Base-by-base conservation (phyloP, 2,113 vertebrate species). In the Callorhinus ursinus region DNA sequence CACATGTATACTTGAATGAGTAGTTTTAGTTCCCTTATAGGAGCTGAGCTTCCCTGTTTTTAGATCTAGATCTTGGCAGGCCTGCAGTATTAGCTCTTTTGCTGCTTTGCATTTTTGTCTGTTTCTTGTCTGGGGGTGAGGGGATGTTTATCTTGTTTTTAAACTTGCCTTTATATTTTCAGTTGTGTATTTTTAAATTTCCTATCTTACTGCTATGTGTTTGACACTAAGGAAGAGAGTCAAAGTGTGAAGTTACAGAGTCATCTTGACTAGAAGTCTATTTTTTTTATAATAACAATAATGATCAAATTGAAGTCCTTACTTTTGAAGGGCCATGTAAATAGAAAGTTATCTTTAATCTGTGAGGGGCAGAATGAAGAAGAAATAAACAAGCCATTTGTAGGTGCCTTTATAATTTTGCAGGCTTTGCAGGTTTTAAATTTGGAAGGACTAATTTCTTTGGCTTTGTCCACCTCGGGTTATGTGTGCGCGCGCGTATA, bases 391-490 rank as follows among this genome's bases (percentile, higher is more conserved):
- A 92, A 77, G 28, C 11, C 51, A 59, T 69, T 88, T 81, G 39
- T 11, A 86, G 36, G 21, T 55, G 16, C 0, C 42, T 97, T 67
- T 80, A 53, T 92, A 61, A 94, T 46, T 94, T 80, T 79, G 5
- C 9, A 71, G 53, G 80, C 57, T 97, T 97, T 96, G 5, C 10
- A 72, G 55, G 83, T 55, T 97, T 97, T 96, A 94, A 88, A 97
- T 97, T 95, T 74, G 84, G 95, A 97, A 97, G 61, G 21, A 65
- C 46, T 98, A 94, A 97, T 98, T 97, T 96, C 91, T 96, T 97
- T 97, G 81, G 22, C 28, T 94, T 97, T 96, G 97, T 83, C n/a
- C 8, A 76, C 39, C 81, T 0, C 5, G 39, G 24, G 26, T n/a
- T 71, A 19, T 72, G 71, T 72, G 71, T 13, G 36, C 24, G 36